These are phyloP conservation scores for Recurvirostra avosetta DNA, from an alignment of 2,113 vertebrate species.

Conservation along the genomic window DNA sequence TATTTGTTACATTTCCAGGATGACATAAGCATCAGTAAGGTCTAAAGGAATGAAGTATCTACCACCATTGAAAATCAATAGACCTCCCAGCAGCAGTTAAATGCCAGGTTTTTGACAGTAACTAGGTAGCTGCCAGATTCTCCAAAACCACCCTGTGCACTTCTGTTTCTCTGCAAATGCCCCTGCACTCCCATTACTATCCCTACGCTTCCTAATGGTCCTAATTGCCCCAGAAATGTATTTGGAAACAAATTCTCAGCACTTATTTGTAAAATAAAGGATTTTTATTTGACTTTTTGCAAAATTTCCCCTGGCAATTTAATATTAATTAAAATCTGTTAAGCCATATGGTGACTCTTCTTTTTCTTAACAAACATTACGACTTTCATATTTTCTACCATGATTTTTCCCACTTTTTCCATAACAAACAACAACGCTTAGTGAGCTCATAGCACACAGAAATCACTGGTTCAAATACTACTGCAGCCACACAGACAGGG, in stretches of 20 bases:
- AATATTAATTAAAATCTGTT: constrained; percentile 62
- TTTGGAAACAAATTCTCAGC: constrained; percentile 5
- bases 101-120: background rate
- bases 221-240: background rate
- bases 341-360: constrained; percentile 36
- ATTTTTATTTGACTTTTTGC: constrained; percentile 34
- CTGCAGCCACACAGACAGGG: background rate
- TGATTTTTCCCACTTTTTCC: constrained; percentile 1
- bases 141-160: background rate
- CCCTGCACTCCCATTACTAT: background rate
- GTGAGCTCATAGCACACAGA: background rate
- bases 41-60: background rate
- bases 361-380: constrained; percentile 49
- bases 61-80: background rate
- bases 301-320: constrained; percentile 13
- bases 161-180: background rate
- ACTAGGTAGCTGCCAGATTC: background rate
- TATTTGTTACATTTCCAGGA: background rate
- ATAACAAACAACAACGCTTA: constrained; percentile 32
- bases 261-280: constrained; percentile 41
- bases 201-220: background rate
- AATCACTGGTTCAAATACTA: background rate
- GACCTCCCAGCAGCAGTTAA: background rate
- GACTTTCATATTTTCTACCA: constrained; percentile 9
- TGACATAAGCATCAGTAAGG: background rate